Percentiles rank a stretch among this genome's conserved stretches.
Conservation (phyloP, 1,140 invertebrate species). For the Drosophila melanogaster region Release_6_plus_ISO1_MT NT_037436.4:14374501-14375000, state of each 20-base stretch:
- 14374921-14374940: constrained; percentile 77
- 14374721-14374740: no score
- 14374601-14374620: constrained; percentile 15
- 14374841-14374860: constrained; percentile 39
- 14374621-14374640: constrained; percentile 1
- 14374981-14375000: constrained; percentile 61
- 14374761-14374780: not conserved
- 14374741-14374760: no score
- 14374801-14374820: constrained; percentile 34
- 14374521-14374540: constrained; percentile 10
- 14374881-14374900: constrained; percentile 83
- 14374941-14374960: constrained; percentile 11
- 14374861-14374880: constrained; percentile 69
- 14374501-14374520: constrained; percentile 69
- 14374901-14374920: constrained; percentile 81
- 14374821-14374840: constrained; percentile 73
- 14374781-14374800: constrained; percentile 7
- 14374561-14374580: constrained; percentile 70
- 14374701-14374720: no score
- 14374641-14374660: not conserved
- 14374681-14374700: no score
- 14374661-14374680: no score
- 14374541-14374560: constrained; percentile 76
- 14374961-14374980: constrained; percentile 61
- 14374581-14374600: constrained; percentile 49